Base-by-base conservation (phyloP, 2,888 invertebrate species). In the Crioceris asparagi region DNA sequence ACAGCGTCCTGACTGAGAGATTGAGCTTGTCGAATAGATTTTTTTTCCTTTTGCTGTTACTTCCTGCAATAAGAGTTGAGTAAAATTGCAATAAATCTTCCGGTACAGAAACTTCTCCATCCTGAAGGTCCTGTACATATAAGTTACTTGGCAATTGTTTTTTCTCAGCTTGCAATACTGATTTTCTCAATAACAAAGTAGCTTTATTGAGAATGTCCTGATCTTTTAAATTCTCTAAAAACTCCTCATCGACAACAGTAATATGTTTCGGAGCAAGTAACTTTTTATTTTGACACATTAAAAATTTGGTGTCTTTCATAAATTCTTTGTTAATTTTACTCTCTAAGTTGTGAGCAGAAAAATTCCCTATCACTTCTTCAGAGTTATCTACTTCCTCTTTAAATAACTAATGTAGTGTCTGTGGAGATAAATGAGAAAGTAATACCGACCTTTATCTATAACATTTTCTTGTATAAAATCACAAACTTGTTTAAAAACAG, bases 391-490 rank as follows among this genome's bases (percentile, higher is more conserved):
- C 40, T 43, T 27, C 37, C 39, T 46, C 46, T 35, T 47, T 44
- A 35, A 41, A 45, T 43, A n/a, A n/a, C n/a, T n/a, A 39, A 47
- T 50, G 27, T 52, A 55, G 14, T 39, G 23, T 44, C 47, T 45
- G 41, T 47, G 49, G 15, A 52, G 32, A 49, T 49, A 48, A 25
- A 38, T 43, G n/a, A 47, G 39, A 36, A 50, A 52, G 36, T 40
- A 55, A 48, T 45, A 48, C 4, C 49, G 46, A 26, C 48, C 45
- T 46, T 52, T 51, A 17, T 51, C 35, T 27, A 53, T 51, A 17
- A 51, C 36, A 36, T 52, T 44, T 49, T 52, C 41, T 36, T 48
- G 19, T 12, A 48, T 47, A 37, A 50, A 40, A 27, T 12, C 17
- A 43, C 45, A 36, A 15, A 52, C 40, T 48, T 49, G 45, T 35